Evolutionary conservation across 1,140 invertebrate species (phyloP).

Genomic region (Nasonia longicornis): DNA sequence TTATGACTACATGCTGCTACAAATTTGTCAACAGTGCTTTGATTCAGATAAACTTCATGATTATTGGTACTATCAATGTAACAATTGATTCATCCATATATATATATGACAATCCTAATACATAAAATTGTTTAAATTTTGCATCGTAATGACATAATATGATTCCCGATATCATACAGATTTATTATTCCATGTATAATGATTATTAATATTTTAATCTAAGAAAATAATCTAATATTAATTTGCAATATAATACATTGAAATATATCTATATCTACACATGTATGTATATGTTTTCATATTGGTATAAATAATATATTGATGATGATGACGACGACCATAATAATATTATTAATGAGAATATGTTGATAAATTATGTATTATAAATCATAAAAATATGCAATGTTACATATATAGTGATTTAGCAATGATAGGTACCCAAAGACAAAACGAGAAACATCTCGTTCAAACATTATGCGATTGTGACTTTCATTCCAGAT

Average conservation of each 20-base stretch:
- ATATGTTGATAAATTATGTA: slow-evolving; percentile 38
- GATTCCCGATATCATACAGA: background rate
- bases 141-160: background rate
- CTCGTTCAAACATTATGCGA: slow-evolving; percentile 47
- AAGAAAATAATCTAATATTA: slow-evolving; percentile 8
- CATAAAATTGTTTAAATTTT: background rate
- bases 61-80: background rate
- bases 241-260: slow-evolving; percentile 32
- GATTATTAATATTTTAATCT: background rate
- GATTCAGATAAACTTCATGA: background rate
- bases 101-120: background rate
- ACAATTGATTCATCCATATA: background rate
- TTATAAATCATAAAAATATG: slow-evolving; percentile 13
- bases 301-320: slow-evolving; percentile 22
- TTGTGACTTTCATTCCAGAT: slow-evolving; percentile 73
- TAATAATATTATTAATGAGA: slow-evolving; percentile 26
- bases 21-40: background rate
- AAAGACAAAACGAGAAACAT: slow-evolving; percentile 36
- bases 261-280: slow-evolving; percentile 52
- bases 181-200: background rate
- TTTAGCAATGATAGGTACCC: background rate
- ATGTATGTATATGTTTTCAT: slow-evolving; percentile 28
- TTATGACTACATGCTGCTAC: background rate
- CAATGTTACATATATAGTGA: slow-evolving; percentile 1
- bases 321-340: background rate